phyloP scores from a whole-genome alignment of 2,113 vertebrate species.

The Otis tarda region DNA sequence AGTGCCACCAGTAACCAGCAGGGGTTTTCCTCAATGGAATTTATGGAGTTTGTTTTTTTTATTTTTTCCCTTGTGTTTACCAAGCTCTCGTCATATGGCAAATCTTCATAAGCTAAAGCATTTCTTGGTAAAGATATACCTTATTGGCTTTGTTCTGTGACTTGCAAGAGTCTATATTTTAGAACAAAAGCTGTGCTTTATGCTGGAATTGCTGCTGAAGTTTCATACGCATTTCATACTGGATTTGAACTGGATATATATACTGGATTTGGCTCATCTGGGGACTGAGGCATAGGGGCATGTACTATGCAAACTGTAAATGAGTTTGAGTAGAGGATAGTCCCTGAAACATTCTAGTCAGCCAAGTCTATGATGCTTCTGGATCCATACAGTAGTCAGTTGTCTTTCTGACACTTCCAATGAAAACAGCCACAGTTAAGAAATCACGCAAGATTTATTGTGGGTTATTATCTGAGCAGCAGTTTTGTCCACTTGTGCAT shows the following conservation, averaged over 20 bases:
- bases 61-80: not conserved
- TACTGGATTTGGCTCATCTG: not conserved
- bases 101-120: not conserved
- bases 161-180: not conserved
- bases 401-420: not conserved
- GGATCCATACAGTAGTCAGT: not conserved
- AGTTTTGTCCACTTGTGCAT: not conserved
- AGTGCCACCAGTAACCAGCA: not conserved
- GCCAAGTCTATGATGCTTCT: not conserved
- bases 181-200: not conserved
- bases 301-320: not conserved
- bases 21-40: not conserved
- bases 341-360: not conserved
- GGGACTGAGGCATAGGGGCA: not conserved
- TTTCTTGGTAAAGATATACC: not conserved
- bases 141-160: not conserved
- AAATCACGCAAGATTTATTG: not conserved
- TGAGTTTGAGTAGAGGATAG: not conserved
- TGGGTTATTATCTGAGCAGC: not conserved
- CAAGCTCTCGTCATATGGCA: not conserved
- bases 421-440: not conserved
- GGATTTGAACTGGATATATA: not conserved
- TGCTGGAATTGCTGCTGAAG: not conserved
- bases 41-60: not conserved
- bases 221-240: not conserved